These are phyloP conservation scores for Sternarchorhynchus goeldii DNA, from an alignment of 2,797 vertebrate species.

Conservation along the genomic window DNA sequence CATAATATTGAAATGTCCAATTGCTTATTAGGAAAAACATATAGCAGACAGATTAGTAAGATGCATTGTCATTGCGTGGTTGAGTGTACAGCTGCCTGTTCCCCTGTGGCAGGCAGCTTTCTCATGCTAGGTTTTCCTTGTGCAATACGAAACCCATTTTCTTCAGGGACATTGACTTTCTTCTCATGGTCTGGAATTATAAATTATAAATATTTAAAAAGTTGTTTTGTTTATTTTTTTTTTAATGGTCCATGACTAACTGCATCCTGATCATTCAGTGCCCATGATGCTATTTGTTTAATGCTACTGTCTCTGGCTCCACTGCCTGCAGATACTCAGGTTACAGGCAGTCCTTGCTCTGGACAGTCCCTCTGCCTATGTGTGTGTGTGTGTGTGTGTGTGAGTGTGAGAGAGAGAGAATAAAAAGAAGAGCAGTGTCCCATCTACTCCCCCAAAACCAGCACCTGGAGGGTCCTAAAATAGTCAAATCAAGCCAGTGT, in stretches of 20 bases:
- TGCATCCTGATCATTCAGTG: constrained; percentile 9
- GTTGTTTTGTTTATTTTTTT: neutral
- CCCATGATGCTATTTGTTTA: constrained; percentile 44
- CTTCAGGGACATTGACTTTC: constrained; percentile 42
- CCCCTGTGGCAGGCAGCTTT: neutral
- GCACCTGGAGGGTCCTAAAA: neutral
- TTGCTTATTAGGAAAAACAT: neutral
- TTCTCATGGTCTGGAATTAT: constrained; percentile 38
- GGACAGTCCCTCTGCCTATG: constrained; percentile 4
- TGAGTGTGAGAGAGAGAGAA: neutral
- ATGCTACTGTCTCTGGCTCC: constrained; percentile 33
- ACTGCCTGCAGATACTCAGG: constrained; percentile 59
- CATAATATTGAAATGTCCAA: constrained; percentile 9
- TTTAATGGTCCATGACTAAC: constrained; percentile 28
- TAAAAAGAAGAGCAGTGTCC: constrained; percentile 4
- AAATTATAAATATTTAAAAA: constrained; percentile 39
- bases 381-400: neutral
- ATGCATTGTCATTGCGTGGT: neutral
- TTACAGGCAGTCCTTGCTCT: constrained; percentile 37
- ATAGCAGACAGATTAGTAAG: neutral
- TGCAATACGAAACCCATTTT: constrained; percentile 46
- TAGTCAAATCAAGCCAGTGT: too few species aligned
- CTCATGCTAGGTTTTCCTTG: constrained; percentile 27
- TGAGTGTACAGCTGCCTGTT: constrained; percentile 7
- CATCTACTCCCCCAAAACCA: neutral